phyloP scores from a whole-genome alignment of 2,113 vertebrate genomes.

The Chelonoidis abingdonii region DNA sequence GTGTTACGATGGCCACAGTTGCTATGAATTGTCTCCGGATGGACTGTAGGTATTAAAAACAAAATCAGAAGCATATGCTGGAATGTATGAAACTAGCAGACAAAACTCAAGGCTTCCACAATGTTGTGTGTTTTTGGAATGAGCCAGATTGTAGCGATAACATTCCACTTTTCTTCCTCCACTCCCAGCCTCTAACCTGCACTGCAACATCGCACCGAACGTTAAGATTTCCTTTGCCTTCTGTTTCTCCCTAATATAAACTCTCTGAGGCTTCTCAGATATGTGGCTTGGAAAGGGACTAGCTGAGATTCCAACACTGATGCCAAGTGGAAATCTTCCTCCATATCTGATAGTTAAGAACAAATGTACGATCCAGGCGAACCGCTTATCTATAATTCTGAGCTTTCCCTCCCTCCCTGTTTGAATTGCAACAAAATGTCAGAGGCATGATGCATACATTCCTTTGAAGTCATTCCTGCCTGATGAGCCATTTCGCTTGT shows the following conservation, averaged over 20 bases:
- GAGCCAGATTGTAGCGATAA: constrained; percentile 71
- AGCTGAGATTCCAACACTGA: constrained; percentile 21
- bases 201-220: constrained; percentile 59
- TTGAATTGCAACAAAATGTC: constrained; percentile 59
- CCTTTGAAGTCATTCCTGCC: constrained; percentile 67
- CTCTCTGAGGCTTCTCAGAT: constrained; percentile 57
- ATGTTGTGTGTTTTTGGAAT: constrained; percentile 53
- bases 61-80: constrained; percentile 74
- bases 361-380: constrained; percentile 18
- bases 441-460: constrained; percentile 72
- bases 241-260: constrained; percentile 64
- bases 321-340: constrained; percentile 68
- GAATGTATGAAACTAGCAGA: constrained; percentile 76
- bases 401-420: neutral
- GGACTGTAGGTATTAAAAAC: constrained; percentile 75
- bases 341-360: neutral
- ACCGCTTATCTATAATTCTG: constrained; percentile 1
- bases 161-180: constrained; percentile 70
- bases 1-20: constrained; percentile 73
- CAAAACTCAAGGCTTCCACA: constrained; percentile 61
- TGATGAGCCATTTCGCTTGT: constrained; percentile 68
- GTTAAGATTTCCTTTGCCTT: constrained; percentile 68
- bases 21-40: constrained; percentile 76
- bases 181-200: constrained; percentile 68
- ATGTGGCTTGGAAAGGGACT: constrained; percentile 42